Evolutionary conservation across 1,140 invertebrate species (phyloP).

Genomic region (Paraescarpia echinospica): DNA sequence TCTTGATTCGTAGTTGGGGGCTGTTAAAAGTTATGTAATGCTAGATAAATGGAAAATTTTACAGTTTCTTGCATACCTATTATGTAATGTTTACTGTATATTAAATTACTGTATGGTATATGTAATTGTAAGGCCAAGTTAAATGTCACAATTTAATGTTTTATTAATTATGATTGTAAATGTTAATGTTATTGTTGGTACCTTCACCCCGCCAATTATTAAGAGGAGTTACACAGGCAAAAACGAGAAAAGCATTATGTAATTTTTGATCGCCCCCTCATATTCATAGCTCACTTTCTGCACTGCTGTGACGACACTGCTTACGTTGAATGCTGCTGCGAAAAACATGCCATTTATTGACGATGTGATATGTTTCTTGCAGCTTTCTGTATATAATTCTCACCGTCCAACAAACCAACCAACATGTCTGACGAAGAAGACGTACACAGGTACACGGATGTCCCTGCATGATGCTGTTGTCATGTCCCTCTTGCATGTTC

Average conservation of each 20-base stretch:
- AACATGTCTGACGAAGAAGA: background rate
- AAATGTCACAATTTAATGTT: background rate
- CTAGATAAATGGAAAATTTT: background rate
- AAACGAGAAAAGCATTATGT: background rate
- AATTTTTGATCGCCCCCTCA: background rate
- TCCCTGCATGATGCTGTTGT: background rate
- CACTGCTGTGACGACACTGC: background rate
- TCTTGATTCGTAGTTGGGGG: background rate
- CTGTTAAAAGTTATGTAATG: background rate
- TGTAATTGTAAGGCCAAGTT: background rate
- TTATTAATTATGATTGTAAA: background rate
- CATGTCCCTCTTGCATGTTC: background rate
- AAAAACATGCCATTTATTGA: background rate
- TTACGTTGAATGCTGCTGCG: background rate
- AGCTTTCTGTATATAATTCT: conserved; percentile 1
- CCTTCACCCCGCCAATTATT: background rate
- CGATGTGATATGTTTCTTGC: background rate
- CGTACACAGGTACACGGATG: background rate
- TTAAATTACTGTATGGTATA: background rate
- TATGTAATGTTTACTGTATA: background rate
- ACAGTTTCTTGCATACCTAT: background rate
- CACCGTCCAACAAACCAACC: background rate
- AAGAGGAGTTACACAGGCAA: background rate
- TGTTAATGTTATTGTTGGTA: too few relatives aligned
- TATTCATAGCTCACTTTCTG: background rate